Evolutionary conservation across 1,140 invertebrate genomes (phyloP).

Genomic region (Listronotus oregonensis): DNA sequence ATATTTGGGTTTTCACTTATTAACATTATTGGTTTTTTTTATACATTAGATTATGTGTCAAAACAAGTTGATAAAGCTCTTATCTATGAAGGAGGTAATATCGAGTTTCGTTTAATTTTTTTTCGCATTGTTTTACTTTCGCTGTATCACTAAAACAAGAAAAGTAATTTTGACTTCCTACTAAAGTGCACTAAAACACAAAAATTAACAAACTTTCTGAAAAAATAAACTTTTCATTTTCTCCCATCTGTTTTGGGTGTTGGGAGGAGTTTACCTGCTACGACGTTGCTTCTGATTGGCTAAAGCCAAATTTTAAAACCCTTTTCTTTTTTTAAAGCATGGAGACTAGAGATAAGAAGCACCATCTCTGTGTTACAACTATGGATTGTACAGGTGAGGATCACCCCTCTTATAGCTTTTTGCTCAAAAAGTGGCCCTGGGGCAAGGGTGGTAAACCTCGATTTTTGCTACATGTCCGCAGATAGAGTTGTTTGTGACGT

Average conservation of each 20-base stretch:
- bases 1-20: slow-evolving; percentile 34
- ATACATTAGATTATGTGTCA: slow-evolving; percentile 26
- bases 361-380: too few species aligned
- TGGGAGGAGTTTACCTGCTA: slow-evolving; percentile 27
- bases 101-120: not conserved
- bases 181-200: not conserved
- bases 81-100: slow-evolving; percentile 7
- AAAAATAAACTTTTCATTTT: slow-evolving; percentile 26
- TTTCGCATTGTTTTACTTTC: not conserved
- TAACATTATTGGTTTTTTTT: slow-evolving; percentile 44
- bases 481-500: too few species aligned
- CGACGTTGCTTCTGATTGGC: slow-evolving; percentile 20
- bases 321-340: too few species aligned
- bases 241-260: slow-evolving; percentile 27
- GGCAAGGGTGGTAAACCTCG: too few species aligned
- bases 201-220: slow-evolving; percentile 9
- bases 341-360: too few species aligned
- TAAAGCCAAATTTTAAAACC: not conserved
- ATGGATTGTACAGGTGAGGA: too few species aligned
- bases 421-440: too few species aligned
- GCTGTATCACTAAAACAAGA: not conserved
- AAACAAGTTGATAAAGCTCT: slow-evolving; percentile 6
- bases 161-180: not conserved
- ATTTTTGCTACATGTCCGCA: too few species aligned
- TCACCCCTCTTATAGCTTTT: too few species aligned